Conservation (phyloP, 2,888 invertebrate genomes). For the Drosophila mercatorum region DNA sequence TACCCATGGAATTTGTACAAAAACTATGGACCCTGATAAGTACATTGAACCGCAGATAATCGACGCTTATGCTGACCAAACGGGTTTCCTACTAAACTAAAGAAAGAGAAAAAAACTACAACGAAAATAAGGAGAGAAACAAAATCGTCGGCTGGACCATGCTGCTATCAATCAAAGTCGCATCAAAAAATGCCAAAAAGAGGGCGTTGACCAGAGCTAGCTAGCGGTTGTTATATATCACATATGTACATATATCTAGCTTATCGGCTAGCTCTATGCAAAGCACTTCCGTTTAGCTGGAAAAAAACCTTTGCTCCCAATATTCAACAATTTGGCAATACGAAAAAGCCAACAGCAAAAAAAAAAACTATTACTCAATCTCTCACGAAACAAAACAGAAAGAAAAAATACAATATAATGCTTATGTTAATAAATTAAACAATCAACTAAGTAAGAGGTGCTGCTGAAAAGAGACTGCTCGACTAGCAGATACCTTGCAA, state of each 20-base stretch:
- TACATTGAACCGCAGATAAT: slow-evolving; percentile 78
- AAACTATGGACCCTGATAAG: slow-evolving; percentile 57
- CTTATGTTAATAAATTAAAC: slow-evolving; percentile 56
- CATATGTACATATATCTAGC: slow-evolving; percentile 16
- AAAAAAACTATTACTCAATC: slow-evolving; percentile 43
- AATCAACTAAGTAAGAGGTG: slow-evolving; percentile 16
- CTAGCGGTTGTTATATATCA: neutral
- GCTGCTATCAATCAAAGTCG: slow-evolving; percentile 70
- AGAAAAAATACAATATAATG: slow-evolving; percentile 22
- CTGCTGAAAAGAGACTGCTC: neutral
- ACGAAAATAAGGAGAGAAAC: slow-evolving; percentile 1
- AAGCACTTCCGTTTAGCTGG: slow-evolving; percentile 43
- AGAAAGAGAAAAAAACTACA: slow-evolving; percentile 1
- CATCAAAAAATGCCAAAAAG: slow-evolving; percentile 49
- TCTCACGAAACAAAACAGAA: slow-evolving; percentile 21
- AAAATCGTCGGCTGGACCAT: slow-evolving; percentile 34
- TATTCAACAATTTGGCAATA: slow-evolving; percentile 51
- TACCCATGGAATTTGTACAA: neutral
- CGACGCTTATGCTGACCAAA: slow-evolving; percentile 59
- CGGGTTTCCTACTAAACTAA: slow-evolving; percentile 53
- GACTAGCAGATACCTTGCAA: neutral
- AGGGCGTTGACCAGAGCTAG: slow-evolving; percentile 40
- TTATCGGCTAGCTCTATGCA: slow-evolving; percentile 23
- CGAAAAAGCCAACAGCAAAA: neutral
- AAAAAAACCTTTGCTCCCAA: slow-evolving; percentile 33